A percentile compares a stretch with the other conserved stretches of the same genome.
Evolutionary conservation across 2,888 invertebrate species (phyloP).

Genomic region (Dioctria rufipes): DNA sequence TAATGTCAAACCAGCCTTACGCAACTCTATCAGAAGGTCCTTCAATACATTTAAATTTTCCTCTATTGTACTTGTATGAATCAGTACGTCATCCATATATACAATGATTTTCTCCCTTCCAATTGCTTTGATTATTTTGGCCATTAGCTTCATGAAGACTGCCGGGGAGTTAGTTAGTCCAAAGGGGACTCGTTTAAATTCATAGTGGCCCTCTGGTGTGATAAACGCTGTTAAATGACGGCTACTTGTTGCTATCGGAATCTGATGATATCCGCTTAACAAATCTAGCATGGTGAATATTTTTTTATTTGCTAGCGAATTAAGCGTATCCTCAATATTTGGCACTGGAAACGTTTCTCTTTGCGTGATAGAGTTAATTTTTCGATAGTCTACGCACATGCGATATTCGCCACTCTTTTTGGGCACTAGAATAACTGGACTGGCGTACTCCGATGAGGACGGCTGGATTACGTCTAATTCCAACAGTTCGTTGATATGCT

Average conservation of each 20-base stretch:
- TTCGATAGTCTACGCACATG: slow-evolving; percentile 63
- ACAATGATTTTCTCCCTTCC: too few species aligned
- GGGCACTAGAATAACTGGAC: slow-evolving; percentile 63
- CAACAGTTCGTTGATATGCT: slow-evolving; percentile 55
- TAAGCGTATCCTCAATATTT: slow-evolving; percentile 40
- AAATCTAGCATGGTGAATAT: slow-evolving; percentile 49
- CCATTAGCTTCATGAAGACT: too few species aligned
- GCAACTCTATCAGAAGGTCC: too few species aligned
- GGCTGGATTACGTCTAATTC: slow-evolving; percentile 63
- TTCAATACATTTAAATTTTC: too few species aligned
- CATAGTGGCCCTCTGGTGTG: too few species aligned
- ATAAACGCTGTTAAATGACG: slow-evolving; percentile 60
- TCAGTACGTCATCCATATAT: too few species aligned
- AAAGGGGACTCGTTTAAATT: too few species aligned
- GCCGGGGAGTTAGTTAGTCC: too few species aligned
- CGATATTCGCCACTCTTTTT: slow-evolving; percentile 63
- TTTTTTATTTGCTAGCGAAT: too few species aligned
- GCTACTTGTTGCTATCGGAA: slow-evolving; percentile 6
- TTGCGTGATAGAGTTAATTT: slow-evolving; percentile 62
- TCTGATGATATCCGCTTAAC: slow-evolving; percentile 53
- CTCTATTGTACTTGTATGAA: too few species aligned
- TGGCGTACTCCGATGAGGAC: slow-evolving; percentile 63
- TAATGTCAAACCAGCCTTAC: too few species aligned
- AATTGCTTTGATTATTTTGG: too few species aligned
- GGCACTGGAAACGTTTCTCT: slow-evolving; percentile 58